Base-by-base conservation (phyloP, 2,113 vertebrate species). In the Ptychochromis oligacanthus region DNA sequence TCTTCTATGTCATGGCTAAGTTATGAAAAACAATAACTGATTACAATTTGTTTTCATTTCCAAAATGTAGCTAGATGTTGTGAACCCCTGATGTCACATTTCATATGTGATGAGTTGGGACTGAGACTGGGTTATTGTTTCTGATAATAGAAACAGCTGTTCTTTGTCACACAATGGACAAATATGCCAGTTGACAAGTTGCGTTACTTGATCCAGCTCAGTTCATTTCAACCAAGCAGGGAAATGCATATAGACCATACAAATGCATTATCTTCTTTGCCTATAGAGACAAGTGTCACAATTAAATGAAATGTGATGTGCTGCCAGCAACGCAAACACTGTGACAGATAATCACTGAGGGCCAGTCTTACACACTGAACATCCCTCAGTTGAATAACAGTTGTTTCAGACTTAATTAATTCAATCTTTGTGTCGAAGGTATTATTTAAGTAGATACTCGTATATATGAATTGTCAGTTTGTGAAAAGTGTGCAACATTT, bases 331-430 rank as follows among this genome's bases (percentile, higher is more conserved):
- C 20, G 36, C 65, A 79, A 82, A 88, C 78, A 64, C 10, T 77
- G 72, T 84, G 87, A 88, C 88, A 83, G 84, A 87, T 61, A 83
- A 90, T 89, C 62, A 79, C 79, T 4, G 38, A 58, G 65, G 54
- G 58, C 43, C 57, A 86, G 82, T 52, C 18, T 54, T 54, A 72
- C 4, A 72, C 46, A 54, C 54, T 81, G 49, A 90, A 43, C 70
- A 4, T 82, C 85, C 77, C 46, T 82, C 83, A 65, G 81, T 36
- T 76, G 61, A 81, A 64, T 55, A 83, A 61, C 28, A 43, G 22
- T 28, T 11, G 31, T 26, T 12, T 12, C 70, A 38, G 61, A n/a
- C 58, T 80, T 72, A 56, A 85, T 74, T 64, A 81, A 31, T 83
- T n/a, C 38, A 24, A 49, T 43, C 34, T 80, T 52, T 55, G 22